A percentile compares a stretch with the other conserved stretches of the same genome.
phyloP scores from a whole-genome alignment of 1,140 invertebrate genomes.

The Diploscapter pachys region DNA sequence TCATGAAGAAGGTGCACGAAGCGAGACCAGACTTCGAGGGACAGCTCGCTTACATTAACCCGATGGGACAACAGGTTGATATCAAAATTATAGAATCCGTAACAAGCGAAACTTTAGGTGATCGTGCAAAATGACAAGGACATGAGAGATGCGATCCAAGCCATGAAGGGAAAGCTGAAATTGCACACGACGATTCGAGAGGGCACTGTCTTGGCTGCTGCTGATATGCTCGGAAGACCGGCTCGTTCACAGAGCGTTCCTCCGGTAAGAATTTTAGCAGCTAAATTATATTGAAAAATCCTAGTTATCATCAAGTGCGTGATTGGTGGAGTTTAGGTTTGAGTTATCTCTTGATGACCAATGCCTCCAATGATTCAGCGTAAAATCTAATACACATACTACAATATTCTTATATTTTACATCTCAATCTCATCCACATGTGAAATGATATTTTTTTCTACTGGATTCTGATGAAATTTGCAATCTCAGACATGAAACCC shows the following conservation, averaged over 20 bases:
- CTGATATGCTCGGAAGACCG: conserved; percentile 40
- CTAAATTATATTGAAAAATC: too few relatives aligned
- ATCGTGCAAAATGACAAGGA: conserved; percentile 43
- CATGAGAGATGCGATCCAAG: conserved; percentile 37
- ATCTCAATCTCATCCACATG: too few relatives aligned
- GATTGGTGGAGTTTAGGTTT: too few relatives aligned
- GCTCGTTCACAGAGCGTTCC: conserved; percentile 46
- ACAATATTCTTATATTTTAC: too few relatives aligned
- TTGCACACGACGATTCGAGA: conserved; percentile 42
- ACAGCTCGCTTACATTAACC: conserved; percentile 46
- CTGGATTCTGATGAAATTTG: too few relatives aligned
- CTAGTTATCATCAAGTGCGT: too few relatives aligned
- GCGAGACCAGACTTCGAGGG: conserved; percentile 42
- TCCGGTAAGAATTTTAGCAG: conserved; percentile 20
- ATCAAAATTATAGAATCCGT: neutral
- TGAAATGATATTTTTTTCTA: too few relatives aligned
- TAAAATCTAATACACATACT: neutral
- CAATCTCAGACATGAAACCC: too few relatives aligned
- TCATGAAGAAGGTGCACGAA: conserved; percentile 48
- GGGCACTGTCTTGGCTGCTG: conserved; percentile 46
- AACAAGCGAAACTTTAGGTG: conserved; percentile 29
- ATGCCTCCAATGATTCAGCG: neutral
- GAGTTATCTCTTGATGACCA: too few relatives aligned
- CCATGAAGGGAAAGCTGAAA: conserved; percentile 41
- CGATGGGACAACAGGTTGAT: conserved; percentile 41